Evolutionary conservation across 2,888 invertebrate genomes (phyloP).

Genomic region (Protodeltote pygarga): DNA sequence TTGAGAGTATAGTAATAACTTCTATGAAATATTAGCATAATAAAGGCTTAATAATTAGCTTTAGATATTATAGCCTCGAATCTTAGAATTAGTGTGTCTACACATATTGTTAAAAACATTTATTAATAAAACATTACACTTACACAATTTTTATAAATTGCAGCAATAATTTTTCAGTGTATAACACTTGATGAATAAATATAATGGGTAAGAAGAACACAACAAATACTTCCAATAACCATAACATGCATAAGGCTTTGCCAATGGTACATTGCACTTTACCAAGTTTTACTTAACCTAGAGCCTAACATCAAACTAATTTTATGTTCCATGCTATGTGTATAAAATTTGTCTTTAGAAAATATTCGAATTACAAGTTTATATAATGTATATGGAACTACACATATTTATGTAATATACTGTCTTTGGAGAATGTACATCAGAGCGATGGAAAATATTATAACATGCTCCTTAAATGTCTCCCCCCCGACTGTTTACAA

Average conservation of each 20-base stretch:
- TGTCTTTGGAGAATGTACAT: slow-evolving; percentile 73
- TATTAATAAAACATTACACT: slow-evolving; percentile 57
- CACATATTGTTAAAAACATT: slow-evolving; percentile 48
- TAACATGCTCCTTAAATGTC: slow-evolving; percentile 51
- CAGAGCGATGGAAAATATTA: slow-evolving; percentile 67
- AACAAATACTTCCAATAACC: slow-evolving; percentile 71
- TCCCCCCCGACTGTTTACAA: slow-evolving; percentile 68
- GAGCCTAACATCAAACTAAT: slow-evolving; percentile 59
- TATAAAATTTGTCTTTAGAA: slow-evolving; percentile 62
- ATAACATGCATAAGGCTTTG: slow-evolving; percentile 79
- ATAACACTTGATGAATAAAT: slow-evolving; percentile 77
- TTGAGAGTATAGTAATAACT: slow-evolving; percentile 56
- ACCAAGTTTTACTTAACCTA: slow-evolving; percentile 64
- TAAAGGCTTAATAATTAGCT: slow-evolving; percentile 58
- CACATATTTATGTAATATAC: slow-evolving; percentile 53
- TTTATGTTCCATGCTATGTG: slow-evolving; percentile 47
- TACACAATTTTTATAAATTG: slow-evolving; percentile 66
- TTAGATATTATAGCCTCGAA: slow-evolving; percentile 66
- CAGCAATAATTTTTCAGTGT: slow-evolving; percentile 73
- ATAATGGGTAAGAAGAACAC: slow-evolving; percentile 70
- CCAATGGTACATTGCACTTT: slow-evolving; percentile 83
- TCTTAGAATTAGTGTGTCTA: slow-evolving; percentile 56
- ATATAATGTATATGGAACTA: slow-evolving; percentile 41
- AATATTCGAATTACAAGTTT: slow-evolving; percentile 59
- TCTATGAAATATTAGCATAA: slow-evolving; percentile 47